Evolutionary conservation across 2,888 invertebrate species (phyloP).

Genomic region (Crossocerus cetratus): DNA sequence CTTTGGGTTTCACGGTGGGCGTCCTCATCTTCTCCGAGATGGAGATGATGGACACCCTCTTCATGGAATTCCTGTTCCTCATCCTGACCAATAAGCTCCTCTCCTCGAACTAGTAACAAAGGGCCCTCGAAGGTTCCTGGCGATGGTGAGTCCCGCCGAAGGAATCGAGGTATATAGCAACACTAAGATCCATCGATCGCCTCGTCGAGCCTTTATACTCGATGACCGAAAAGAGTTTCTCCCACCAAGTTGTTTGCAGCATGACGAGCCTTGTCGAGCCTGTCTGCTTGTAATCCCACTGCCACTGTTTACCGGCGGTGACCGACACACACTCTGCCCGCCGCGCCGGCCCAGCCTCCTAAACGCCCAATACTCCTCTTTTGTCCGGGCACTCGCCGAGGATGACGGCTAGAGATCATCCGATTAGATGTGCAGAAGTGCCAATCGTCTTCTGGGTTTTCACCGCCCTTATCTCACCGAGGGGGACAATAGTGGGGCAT

Average conservation of each 20-base stretch:
- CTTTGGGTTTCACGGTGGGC: constrained; percentile 66
- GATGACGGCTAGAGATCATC: background rate
- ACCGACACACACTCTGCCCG: no score
- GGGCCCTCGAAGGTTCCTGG: background rate
- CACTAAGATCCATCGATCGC: constrained; percentile 57
- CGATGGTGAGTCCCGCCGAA: constrained; percentile 27
- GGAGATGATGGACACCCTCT: constrained; percentile 70
- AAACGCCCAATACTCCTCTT: background rate
- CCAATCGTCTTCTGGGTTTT: no score
- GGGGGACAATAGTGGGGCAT: no score
- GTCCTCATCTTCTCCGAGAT: constrained; percentile 69
- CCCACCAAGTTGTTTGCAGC: constrained; percentile 46
- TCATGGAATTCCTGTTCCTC: constrained; percentile 51
- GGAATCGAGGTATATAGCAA: constrained; percentile 44
- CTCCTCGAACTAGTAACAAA: background rate
- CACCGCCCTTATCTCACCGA: no score
- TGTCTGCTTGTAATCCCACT: background rate
- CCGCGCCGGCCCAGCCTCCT: no score
- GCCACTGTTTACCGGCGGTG: background rate
- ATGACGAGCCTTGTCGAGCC: background rate
- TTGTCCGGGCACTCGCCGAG: background rate
- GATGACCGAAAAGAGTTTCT: constrained; percentile 59
- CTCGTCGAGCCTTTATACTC: constrained; percentile 59
- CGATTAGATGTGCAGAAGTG: no score
- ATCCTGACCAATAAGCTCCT: constrained; percentile 55